Evolutionary conservation across 2,113 vertebrate species (phyloP).

Genomic region (Aptenodytes patagonicus): DNA sequence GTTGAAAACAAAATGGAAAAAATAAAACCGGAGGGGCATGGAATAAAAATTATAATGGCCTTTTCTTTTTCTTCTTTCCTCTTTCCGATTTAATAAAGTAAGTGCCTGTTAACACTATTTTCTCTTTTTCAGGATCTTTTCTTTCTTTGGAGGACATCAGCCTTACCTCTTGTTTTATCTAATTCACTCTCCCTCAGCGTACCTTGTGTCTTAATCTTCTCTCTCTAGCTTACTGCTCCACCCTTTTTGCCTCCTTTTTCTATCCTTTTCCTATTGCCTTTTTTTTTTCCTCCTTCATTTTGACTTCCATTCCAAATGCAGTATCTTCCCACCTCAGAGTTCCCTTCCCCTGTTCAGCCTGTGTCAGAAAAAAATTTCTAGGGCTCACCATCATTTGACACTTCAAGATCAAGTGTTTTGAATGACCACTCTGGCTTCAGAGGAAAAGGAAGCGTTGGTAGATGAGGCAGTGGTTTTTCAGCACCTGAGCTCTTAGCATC

Average conservation of each 20-base stretch:
- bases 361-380: neutral
- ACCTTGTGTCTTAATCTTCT: neutral
- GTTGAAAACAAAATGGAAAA: neutral
- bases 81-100: neutral
- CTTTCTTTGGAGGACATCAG: neutral
- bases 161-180: neutral
- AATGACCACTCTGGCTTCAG: neutral
- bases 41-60: neutral
- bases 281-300: neutral
- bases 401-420: neutral
- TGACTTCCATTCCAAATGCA: neutral
- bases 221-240: neutral
- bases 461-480: neutral
- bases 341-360: neutral
- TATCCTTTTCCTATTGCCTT: neutral
- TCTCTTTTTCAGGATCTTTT: neutral
- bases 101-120: neutral
- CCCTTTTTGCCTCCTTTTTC: neutral
- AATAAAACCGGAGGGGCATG: neutral
- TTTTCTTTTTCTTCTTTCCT: neutral
- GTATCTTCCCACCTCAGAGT: neutral
- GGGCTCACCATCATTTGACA: neutral
- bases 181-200: neutral
- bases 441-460: neutral
- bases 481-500: neutral